Evolutionary conservation across 1,140 invertebrate genomes (phyloP), one percentile per base, ranked within the genome.

Genomic region (Zaprionus kolodkinae): DNA sequence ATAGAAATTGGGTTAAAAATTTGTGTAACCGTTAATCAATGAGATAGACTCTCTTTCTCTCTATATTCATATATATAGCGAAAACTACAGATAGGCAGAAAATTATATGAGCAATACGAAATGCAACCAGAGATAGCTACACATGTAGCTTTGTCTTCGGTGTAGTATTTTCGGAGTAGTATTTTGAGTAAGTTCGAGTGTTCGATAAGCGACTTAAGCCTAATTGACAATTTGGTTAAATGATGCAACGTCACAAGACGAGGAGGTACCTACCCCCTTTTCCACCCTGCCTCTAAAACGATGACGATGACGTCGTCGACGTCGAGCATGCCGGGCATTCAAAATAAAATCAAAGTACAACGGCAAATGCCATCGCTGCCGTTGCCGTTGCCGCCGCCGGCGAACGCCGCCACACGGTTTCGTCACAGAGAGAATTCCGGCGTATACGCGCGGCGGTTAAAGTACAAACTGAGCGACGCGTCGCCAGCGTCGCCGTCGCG

Each of bases 361-460:
- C 69, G 62, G 64, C 62, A 72, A 70, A 78, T 50, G 55, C 27
- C 63, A 78, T n/a, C 54, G 38, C 33, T 50, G 55, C 27, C 63
- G 74, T n/a, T 40, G 38, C 33, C 62, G 50, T 3, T 35, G 50
- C 21, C 33, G 35, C 7, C 56, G 78, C 68, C 81, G 63, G 55
- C 57, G 55, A 60, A 66, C 50, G 33, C 13, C 40, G 57, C n/a
- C 17, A 78, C 27, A 79, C 59, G 59, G 78, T 88, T 89, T 88
- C 84, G 84, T 89, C 84, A 88, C 78, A 81, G 85, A 89, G 88
- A 88, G 88, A 45, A 88, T 88, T 88, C 84, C 85, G 80, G 48
- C 85, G 85, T 80, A 84, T 81, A 74, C 59, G 60, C 56, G 81
- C 72, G 21, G 43, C 62, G 78, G 78, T 73, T 79, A 79, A 79